A percentile compares a stretch with the other conserved stretches of the same genome.
phyloP scores from a whole-genome alignment of 2,113 vertebrate species.

The Nibea coibor region DNA sequence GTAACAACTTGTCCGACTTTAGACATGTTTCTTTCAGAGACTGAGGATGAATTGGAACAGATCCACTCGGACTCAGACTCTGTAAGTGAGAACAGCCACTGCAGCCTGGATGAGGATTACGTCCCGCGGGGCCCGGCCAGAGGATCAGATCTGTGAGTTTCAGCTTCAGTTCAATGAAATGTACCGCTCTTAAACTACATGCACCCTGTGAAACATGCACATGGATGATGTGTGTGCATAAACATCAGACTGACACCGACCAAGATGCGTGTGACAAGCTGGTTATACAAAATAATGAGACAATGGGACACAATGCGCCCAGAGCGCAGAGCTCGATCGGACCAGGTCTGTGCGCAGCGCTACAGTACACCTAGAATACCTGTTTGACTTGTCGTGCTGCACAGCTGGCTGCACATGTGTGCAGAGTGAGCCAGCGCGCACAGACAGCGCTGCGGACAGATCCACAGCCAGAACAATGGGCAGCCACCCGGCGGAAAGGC shows the following conservation, averaged over 20 bases:
- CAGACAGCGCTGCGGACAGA: neutral
- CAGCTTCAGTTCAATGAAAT: neutral
- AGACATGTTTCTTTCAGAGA: slow-evolving; percentile 52
- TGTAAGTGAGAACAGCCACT: slow-evolving; percentile 9
- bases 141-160: slow-evolving; percentile 55
- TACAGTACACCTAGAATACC: neutral
- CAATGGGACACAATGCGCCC: too few species aligned
- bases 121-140: slow-evolving; percentile 11
- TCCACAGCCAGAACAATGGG: neutral
- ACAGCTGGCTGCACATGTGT: too few species aligned
- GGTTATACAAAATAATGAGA: too few species aligned
- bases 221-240: neutral
- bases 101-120: slow-evolving; percentile 52
- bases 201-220: neutral
- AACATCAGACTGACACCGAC: neutral
- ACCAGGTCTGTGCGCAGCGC: neutral
- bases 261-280: too few species aligned
- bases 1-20: rapidly evolving
- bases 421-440: neutral
- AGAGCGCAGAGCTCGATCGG: neutral
- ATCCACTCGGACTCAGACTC: slow-evolving; percentile 28
- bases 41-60: slow-evolving; percentile 43
- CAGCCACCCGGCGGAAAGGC: neutral
- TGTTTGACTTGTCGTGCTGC: neutral
- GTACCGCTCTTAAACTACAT: too few species aligned